A percentile compares a stretch with the other conserved stretches of the same genome.
Evolutionary conservation across 2,888 invertebrate genomes (phyloP).

Genomic region (Isoperla grammatica): DNA sequence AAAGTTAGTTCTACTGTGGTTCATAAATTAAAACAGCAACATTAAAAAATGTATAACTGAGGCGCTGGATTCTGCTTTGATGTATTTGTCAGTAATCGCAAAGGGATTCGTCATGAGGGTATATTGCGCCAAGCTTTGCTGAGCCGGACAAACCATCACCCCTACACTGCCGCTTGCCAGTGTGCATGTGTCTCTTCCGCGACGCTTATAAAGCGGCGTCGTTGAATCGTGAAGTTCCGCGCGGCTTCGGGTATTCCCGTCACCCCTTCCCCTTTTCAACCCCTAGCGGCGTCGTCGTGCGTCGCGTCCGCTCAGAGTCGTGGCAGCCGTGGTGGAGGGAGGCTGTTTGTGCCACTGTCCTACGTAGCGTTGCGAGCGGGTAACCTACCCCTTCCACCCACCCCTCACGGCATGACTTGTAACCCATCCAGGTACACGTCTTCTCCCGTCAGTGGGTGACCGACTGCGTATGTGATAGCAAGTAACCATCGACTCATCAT

Average conservation of each 20-base stretch:
- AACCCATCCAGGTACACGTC: background rate
- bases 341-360: conserved; percentile 13
- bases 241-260: background rate
- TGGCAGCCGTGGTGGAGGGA: conserved; percentile 23
- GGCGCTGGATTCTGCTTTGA: no score
- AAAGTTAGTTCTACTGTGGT: no score
- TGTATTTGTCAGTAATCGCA: no score
- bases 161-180: background rate
- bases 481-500: background rate
- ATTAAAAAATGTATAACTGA: no score
- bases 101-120: background rate
- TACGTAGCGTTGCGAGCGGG: no score
- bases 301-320: conserved; percentile 27
- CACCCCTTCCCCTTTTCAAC: background rate
- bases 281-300: conserved; percentile 7
- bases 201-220: background rate
- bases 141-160: background rate
- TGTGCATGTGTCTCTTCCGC: background rate
- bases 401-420: background rate
- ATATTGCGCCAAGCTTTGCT: background rate
- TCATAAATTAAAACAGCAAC: no score
- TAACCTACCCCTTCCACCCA: background rate
- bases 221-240: background rate
- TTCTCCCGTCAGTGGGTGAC: background rate
- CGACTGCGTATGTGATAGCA: background rate